phyloP scores from a whole-genome alignment of 2,113 vertebrate species.

The Scolopax mira region DNA sequence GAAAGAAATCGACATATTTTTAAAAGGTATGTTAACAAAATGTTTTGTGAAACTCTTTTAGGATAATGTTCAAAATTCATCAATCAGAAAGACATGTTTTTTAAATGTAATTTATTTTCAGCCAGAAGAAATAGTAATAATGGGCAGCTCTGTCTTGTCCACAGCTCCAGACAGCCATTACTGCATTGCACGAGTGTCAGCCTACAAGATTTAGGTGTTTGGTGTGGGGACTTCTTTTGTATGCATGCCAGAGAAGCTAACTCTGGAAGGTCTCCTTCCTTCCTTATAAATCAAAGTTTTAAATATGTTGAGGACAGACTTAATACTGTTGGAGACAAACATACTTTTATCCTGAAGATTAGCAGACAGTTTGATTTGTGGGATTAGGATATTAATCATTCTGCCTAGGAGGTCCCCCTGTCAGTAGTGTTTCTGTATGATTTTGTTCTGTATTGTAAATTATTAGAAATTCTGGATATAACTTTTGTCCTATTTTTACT shows the following conservation, averaged over 20 bases:
- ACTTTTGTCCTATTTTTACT: not conserved
- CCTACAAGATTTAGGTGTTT: not conserved
- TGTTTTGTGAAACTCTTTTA: not conserved
- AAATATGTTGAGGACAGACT: not conserved
- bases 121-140: not conserved
- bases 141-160: not conserved
- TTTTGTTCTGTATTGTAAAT: not conserved
- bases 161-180: not conserved
- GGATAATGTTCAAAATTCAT: not conserved
- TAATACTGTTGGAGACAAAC: not conserved
- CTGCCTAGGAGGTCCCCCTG: not conserved
- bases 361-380: not conserved
- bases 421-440: not conserved
- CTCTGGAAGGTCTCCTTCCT: not conserved
- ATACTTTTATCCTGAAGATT: not conserved
- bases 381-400: not conserved
- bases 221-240: not conserved
- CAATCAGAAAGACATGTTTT: not conserved
- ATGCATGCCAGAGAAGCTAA: not conserved
- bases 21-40: slow-evolving; percentile 78
- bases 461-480: not conserved
- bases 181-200: not conserved
- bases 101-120: not conserved
- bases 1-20: slow-evolving; percentile 89
- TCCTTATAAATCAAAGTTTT: not conserved